phyloP scores from a whole-genome alignment of 2,797 vertebrate species.

The Enteromius paludinosus region DNA sequence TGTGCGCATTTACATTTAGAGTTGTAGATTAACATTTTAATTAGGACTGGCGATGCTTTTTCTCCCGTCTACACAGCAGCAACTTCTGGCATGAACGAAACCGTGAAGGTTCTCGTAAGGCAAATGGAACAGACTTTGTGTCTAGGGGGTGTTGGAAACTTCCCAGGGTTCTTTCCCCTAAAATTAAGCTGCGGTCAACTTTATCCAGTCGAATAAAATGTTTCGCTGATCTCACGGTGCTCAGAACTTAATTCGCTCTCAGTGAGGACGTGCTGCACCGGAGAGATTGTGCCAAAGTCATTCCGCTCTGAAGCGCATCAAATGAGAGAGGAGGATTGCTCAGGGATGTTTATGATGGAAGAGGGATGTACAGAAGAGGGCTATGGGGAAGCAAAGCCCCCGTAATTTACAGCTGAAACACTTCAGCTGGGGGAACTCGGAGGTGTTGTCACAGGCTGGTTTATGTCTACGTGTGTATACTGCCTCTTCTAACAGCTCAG shows the following conservation, averaged over 20 bases:
- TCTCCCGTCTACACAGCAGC: background rate
- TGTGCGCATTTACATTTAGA: background rate
- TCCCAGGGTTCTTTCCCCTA: background rate
- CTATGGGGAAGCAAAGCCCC: slow-evolving; percentile 8
- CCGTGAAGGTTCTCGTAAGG: slow-evolving; percentile 4
- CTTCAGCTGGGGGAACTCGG: slow-evolving; percentile 2
- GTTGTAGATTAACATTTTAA: background rate
- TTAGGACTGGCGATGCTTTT: background rate
- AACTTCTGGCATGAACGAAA: background rate
- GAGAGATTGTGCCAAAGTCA: slow-evolving; percentile 51
- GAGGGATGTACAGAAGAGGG: slow-evolving; percentile 5
- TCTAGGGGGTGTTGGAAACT: slow-evolving; percentile 30
- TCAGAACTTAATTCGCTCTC: slow-evolving; percentile 25
- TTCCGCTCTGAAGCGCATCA: slow-evolving; percentile 64
- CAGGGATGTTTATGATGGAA: slow-evolving; percentile 49
- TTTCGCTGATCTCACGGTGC: slow-evolving; percentile 17
- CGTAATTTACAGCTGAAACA: slow-evolving; percentile 17
- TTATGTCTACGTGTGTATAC: slow-evolving; percentile 3
- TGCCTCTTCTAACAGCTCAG: background rate
- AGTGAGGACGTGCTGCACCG: slow-evolving; percentile 13
- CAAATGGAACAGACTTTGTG: slow-evolving; percentile 15
- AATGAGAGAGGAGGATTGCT: slow-evolving; percentile 69
- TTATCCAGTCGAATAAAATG: slow-evolving; percentile 24
- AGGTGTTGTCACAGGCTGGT: background rate
- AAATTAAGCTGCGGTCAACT: slow-evolving; percentile 25